Percentiles rank a stretch among this genome's conserved stretches.
phyloP scores from a whole-genome alignment of 1,140 invertebrate species.

The Neotoxoptera formosana region DNA sequence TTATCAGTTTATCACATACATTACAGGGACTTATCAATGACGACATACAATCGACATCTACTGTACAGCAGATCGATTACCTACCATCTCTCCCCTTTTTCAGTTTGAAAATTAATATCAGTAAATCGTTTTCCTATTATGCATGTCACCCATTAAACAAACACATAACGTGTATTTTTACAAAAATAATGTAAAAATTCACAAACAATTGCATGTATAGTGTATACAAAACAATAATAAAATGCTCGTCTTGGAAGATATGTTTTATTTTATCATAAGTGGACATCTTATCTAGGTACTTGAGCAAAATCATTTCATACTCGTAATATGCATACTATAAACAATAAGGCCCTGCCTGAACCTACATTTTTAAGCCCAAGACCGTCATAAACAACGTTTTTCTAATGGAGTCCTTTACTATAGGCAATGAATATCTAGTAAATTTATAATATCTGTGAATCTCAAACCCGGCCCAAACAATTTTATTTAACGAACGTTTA shows the following conservation, averaged over 20 bases:
- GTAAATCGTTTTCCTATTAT: background rate
- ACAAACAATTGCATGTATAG: no score
- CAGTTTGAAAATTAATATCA: background rate
- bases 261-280: background rate
- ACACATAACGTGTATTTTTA: no score
- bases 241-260: no score
- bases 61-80: background rate
- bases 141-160: background rate
- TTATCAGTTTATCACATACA: no score
- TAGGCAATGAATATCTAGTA: background rate
- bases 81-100: background rate
- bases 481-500: background rate
- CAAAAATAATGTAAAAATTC: no score
- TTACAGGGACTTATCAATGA: no score
- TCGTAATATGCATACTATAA: no score
- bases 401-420: background rate
- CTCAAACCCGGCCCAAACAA: background rate
- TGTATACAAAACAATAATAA: no score
- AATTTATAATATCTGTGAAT: background rate
- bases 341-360: no score
- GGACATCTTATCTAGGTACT: no score
- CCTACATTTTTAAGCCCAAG: background rate
- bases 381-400: background rate
- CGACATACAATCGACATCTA: background rate
- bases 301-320: no score